Evolutionary conservation across 2,113 vertebrate species (phyloP).

Genomic region (Cnemophilus loriae): DNA sequence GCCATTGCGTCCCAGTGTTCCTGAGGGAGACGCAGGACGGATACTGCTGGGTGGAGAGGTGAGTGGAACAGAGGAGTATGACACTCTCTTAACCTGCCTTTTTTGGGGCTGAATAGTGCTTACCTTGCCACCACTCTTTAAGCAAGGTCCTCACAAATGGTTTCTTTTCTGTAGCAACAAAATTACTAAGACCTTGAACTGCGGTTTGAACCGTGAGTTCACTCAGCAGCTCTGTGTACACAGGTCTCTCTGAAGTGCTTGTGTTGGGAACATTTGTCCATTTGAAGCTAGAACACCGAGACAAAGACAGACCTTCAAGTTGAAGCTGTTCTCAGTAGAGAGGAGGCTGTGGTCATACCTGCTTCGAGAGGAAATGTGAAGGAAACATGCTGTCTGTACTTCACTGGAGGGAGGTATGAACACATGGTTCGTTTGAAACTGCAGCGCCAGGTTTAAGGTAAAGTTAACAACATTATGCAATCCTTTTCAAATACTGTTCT

Average conservation of each 20-base stretch:
- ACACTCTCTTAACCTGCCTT: not conserved
- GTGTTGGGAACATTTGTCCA: not conserved
- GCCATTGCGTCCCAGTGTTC: not conserved
- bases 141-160: not conserved
- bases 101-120: accelerated
- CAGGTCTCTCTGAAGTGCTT: not conserved
- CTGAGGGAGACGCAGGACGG: not conserved
- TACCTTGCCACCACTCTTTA: not conserved
- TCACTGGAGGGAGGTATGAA: not conserved
- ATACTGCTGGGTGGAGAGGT: not conserved
- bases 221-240: not conserved
- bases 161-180: not conserved
- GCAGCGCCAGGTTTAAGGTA: not conserved
- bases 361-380: not conserved
- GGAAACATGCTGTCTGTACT: not conserved
- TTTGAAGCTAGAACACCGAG: not conserved
- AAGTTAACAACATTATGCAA: not conserved
- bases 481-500: not conserved
- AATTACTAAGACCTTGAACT: not conserved
- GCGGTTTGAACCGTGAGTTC: not conserved
- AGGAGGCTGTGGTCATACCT: not conserved
- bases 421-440: accelerated
- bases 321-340: not conserved
- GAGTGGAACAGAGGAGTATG: not conserved
- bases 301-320: accelerated